Base-by-base conservation (phyloP, 2,797 vertebrate genomes). In the Bryconaethiops microstoma region DNA sequence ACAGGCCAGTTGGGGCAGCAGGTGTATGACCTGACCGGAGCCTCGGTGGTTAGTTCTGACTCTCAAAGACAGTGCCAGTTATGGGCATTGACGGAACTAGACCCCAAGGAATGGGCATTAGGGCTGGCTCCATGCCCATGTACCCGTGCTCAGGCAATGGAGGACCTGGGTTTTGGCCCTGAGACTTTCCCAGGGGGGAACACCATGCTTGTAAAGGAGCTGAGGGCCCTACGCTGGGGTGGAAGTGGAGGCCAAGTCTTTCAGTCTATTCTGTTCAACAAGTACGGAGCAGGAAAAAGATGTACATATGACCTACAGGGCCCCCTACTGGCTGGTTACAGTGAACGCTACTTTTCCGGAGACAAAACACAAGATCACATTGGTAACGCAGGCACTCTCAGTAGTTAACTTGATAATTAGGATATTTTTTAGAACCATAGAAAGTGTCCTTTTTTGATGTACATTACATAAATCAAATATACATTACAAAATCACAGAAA, bases 231-330 rank as follows among this genome's bases (percentile, higher is more conserved):
- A 77, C 89, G 93, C 12, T 95, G 93, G 92, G 92, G 92, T 25
- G 87, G 87, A 0, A 19, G 65, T 7, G 77, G 76, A 10, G 92
- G 91, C 0, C 91, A 93, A 8, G 68, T 88, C 13, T 94, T 95
- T 79, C 85, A 83, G 76, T 95, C 94, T 5, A 54, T 94, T 64
- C 89, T 95, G 60, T 85, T 90, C 65, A 95, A 93, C 84, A 88
- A 67, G 35, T 77, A 90, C 1, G 90, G 88, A 2, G 91, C 95
- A 16, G 95, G 90, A 79, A 95, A 92, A 80, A 93, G 91, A 80
- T 96, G 95, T 55, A 90, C 93, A 25, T 96, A 95, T 55, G 93
- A 95, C 54, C 88, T 86, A 0, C 91, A 95, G 0, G 95, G 95
- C 0, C 91, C 94, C 8, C 89, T 96, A 80, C 83, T 94, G 87